Percentiles rank a stretch among this genome's conserved stretches.
phyloP scores from a whole-genome alignment of 2,888 invertebrate species.

The Maniola hyperantus region DNA sequence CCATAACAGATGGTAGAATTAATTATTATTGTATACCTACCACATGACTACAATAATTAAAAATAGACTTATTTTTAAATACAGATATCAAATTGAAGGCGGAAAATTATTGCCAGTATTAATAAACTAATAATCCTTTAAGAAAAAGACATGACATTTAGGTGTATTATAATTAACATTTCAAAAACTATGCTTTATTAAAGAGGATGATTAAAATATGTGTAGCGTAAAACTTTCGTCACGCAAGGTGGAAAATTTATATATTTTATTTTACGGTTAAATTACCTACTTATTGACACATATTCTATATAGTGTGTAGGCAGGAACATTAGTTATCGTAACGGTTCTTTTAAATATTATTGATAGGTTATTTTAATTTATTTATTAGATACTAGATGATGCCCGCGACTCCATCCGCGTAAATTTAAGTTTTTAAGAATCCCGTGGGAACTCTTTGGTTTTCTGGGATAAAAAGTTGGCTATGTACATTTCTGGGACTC shows the following conservation, averaged over 20 bases:
- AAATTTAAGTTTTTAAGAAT: no score
- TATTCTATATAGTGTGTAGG: slow-evolving; percentile 10
- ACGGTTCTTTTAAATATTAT: slow-evolving; percentile 7
- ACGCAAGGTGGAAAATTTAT: slow-evolving; percentile 18
- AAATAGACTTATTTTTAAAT: slow-evolving; percentile 1
- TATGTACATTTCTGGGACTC: no score
- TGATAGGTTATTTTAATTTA: slow-evolving; percentile 2
- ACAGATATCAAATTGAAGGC: slow-evolving; percentile 16
- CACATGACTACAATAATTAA: neutral
- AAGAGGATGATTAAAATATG: slow-evolving; percentile 14
- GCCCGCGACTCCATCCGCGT: neutral
- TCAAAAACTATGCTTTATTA: slow-evolving; percentile 16
- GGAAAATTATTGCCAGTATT: slow-evolving; percentile 11
- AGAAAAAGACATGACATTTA: slow-evolving; percentile 24
- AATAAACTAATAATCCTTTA: slow-evolving; percentile 18
- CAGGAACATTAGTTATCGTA: slow-evolving; percentile 12
- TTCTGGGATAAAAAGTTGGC: no score
- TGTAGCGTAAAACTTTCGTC: neutral
- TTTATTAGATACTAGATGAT: neutral
- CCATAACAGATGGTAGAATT: no score
- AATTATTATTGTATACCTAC: neutral
- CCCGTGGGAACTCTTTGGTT: no score
- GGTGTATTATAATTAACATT: slow-evolving; percentile 28
- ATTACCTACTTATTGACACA: slow-evolving; percentile 17
- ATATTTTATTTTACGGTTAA: slow-evolving; percentile 18